Conservation (phyloP, 2,797 vertebrate genomes). For the Alauda arvensis region DNA sequence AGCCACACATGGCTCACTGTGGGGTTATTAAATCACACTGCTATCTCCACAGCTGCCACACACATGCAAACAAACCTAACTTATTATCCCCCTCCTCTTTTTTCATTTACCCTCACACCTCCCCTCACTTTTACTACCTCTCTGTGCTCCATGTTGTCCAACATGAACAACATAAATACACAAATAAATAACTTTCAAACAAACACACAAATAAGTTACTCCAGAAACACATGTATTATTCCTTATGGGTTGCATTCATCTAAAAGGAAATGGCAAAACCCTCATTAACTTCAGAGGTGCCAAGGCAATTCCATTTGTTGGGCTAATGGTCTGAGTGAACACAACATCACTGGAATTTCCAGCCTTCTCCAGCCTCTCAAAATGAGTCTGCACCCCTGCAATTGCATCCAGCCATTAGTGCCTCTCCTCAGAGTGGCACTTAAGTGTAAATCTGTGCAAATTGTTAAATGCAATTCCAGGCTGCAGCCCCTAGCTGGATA, state of each 20-base stretch:
- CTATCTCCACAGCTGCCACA: slow-evolving; percentile 14
- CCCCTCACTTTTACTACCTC: background rate
- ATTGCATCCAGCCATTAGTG: background rate
- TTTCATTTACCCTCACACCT: background rate
- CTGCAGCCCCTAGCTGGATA: background rate
- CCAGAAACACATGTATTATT: background rate
- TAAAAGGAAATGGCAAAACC: background rate
- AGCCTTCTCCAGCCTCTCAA: background rate
- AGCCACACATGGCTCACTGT: background rate
- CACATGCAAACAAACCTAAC: slow-evolving; percentile 11
- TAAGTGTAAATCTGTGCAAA: background rate
- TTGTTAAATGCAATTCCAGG: background rate
- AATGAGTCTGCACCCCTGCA: background rate
- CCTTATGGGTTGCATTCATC: background rate
- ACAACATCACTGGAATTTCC: background rate
- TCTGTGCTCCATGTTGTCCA: background rate
- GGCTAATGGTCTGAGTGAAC: accelerated
- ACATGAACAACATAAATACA: background rate
- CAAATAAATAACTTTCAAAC: background rate
- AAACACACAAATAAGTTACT: background rate
- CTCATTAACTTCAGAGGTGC: background rate
- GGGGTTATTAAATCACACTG: slow-evolving; percentile 32
- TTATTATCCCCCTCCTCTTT: background rate
- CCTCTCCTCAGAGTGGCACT: background rate
- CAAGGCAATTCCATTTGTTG: background rate